Percentiles rank a stretch among this genome's conserved stretches.
phyloP scores from a whole-genome alignment of 2,113 vertebrate genomes.

The Crotalus tigris region DNA sequence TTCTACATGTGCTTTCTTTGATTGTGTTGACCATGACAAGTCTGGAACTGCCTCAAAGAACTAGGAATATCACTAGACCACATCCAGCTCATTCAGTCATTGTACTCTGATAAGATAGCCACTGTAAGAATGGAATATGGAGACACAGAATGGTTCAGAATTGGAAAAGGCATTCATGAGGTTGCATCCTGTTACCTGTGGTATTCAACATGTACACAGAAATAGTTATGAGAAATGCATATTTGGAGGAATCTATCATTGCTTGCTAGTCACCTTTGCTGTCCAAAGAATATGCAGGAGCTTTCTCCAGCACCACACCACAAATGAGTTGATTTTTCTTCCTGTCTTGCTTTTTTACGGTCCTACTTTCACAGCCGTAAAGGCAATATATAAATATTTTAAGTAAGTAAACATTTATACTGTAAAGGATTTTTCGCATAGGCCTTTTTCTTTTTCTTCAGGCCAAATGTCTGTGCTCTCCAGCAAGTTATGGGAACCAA shows the following conservation, averaged over 20 bases:
- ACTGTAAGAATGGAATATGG: not conserved
- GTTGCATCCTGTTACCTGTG: not conserved
- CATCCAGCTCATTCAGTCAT: not conserved
- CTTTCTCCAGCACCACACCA: not conserved
- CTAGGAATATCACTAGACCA: not conserved
- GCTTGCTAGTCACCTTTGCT: not conserved
- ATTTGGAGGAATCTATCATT: not conserved
- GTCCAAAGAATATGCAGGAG: not conserved
- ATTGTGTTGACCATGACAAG: not conserved
- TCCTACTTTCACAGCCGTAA: not conserved
- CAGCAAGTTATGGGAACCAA: constrained; percentile 94
- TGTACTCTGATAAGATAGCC: not conserved
- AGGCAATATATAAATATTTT: not conserved
- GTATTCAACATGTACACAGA: not conserved
- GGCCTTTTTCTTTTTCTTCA: constrained; percentile 51
- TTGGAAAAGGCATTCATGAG: not conserved
- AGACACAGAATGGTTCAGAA: not conserved
- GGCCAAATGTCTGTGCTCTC: constrained; percentile 93
- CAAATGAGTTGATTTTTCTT: not conserved
- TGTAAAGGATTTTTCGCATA: constrained; percentile 18
- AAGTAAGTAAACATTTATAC: not conserved
- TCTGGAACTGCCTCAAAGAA: not conserved
- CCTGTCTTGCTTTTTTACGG: not conserved
- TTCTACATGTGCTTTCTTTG: not conserved
- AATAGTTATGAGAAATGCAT: not conserved